Conservation (phyloP, 2,113 vertebrate species). For the Mionectes macconnelli region DNA sequence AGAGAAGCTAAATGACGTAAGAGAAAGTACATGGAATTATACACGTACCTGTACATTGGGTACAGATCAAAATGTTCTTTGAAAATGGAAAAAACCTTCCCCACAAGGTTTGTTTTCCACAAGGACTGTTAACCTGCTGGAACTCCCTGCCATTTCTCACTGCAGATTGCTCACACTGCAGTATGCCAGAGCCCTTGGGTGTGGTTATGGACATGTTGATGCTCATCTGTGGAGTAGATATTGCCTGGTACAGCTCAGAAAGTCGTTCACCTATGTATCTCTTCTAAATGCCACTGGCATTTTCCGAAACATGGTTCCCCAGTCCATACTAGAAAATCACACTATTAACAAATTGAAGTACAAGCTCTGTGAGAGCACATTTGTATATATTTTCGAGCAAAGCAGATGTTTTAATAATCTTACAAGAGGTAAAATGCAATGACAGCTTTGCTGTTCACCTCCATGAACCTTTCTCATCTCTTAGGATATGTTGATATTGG, state of each 20-base stretch:
- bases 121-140: background rate
- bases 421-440: background rate
- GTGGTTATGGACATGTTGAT: background rate
- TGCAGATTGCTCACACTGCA: background rate
- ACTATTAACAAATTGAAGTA: background rate
- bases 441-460: background rate
- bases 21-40: background rate
- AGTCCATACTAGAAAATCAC: background rate
- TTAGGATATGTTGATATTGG: constrained; percentile 92
- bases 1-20: background rate
- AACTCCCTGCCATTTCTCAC: background rate
- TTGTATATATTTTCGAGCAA: background rate
- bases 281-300: background rate
- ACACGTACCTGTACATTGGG: rapidly evolving
- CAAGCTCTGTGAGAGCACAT: background rate
- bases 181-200: background rate
- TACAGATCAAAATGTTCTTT: background rate
- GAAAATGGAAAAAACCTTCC: background rate
- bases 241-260: background rate
- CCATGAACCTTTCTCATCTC: background rate
- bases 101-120: background rate
- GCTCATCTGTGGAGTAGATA: background rate
- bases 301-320: background rate
- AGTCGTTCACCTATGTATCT: background rate
- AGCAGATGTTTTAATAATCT: background rate